Percentiles rank a stretch among this genome's conserved stretches.
Conservation (phyloP, 2,888 invertebrate genomes). For the Agrochola lota region DNA sequence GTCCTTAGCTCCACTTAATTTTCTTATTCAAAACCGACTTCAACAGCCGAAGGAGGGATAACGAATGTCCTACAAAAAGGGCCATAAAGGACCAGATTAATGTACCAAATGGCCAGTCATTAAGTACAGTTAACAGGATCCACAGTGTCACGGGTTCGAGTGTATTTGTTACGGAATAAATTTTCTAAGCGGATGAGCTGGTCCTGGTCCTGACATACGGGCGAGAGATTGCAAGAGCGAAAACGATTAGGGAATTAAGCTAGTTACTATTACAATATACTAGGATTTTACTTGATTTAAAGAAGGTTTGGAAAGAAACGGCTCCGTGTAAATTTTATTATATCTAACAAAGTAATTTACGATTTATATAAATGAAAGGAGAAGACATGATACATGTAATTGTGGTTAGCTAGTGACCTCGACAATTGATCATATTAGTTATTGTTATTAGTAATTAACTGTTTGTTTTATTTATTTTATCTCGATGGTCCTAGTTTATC, state of each 20-base stretch:
- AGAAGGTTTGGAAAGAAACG: neutral
- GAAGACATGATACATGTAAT: no score
- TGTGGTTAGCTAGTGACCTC: no score
- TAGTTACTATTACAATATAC: neutral
- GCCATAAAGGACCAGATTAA: constrained; percentile 77
- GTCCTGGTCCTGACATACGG: constrained; percentile 51
- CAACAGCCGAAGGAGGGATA: constrained; percentile 68
- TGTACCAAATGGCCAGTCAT: constrained; percentile 79
- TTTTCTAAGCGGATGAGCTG: constrained; percentile 74
- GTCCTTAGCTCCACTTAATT: constrained; percentile 53
- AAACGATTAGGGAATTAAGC: neutral
- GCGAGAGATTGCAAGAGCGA: neutral
- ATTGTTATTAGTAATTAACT: no score
- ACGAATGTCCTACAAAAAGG: constrained; percentile 77
- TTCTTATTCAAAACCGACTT: constrained; percentile 70
- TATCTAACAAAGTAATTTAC: no score
- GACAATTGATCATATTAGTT: no score
- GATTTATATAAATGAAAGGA: no score
- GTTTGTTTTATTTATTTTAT: no score
- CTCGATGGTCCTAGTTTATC: no score
- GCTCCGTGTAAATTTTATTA: no score
- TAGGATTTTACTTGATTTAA: neutral
- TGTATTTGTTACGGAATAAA: constrained; percentile 78
- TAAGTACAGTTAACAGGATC: constrained; percentile 80
- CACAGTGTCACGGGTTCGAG: constrained; percentile 72